Percentiles rank a stretch among this genome's conserved stretches.
phyloP scores from a whole-genome alignment of 92 coral and sea anemone species.

The Pocillopora grandis region DNA sequence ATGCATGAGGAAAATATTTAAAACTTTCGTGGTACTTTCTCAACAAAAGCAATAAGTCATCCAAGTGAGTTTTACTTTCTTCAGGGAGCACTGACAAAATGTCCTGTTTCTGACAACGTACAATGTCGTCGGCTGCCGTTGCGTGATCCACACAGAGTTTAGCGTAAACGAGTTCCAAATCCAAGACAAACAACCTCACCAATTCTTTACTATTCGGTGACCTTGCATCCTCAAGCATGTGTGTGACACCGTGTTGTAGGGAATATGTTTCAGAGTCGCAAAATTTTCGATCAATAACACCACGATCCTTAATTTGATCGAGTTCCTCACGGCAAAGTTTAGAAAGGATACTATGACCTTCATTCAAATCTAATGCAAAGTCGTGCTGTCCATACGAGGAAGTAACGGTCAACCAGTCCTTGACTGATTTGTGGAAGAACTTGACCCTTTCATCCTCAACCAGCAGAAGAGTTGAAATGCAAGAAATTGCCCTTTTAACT shows the following conservation, averaged over 20 bases:
- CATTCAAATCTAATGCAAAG: constrained; percentile 17
- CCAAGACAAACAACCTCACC: background rate
- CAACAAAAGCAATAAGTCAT: background rate
- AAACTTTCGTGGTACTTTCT: constrained; percentile 18
- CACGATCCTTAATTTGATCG: constrained; percentile 6
- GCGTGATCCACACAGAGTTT: constrained; percentile 1
- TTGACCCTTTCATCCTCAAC: constrained; percentile 32
- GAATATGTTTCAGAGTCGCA: constrained; percentile 10
- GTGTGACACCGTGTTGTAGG: constrained; percentile 7
- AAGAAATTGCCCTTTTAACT: background rate
- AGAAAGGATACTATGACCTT: constrained; percentile 51
- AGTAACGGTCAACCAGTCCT: constrained; percentile 49
- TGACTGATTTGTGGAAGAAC: constrained; percentile 40
- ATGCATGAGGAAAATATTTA: background rate
- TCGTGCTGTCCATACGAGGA: constrained; percentile 26
- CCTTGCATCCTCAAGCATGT: background rate
- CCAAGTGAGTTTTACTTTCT: background rate
- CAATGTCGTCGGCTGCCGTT: background rate
- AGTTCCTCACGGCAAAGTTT: constrained; percentile 33
- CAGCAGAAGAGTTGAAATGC: constrained; percentile 49
- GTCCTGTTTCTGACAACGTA: background rate
- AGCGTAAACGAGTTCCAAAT: constrained; percentile 9
- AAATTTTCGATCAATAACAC: background rate
- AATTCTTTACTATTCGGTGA: background rate
- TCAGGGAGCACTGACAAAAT: background rate